These are phyloP conservation scores for Ectemnius lituratus DNA, from an alignment of 2,888 invertebrate genomes.

Conservation along the genomic window DNA sequence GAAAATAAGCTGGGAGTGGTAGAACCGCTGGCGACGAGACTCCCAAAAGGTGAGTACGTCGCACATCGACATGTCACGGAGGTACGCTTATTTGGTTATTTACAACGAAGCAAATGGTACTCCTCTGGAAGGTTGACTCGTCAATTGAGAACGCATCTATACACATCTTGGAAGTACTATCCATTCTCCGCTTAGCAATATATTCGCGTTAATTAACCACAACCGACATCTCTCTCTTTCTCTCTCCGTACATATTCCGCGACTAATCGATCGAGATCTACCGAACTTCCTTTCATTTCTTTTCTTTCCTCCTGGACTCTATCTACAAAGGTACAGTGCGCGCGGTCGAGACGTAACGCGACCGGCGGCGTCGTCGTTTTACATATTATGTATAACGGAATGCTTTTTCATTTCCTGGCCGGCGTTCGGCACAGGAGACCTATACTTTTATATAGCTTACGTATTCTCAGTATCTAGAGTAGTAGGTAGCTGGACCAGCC, in stretches of 20 bases:
- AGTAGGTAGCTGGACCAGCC: conserved; percentile 61
- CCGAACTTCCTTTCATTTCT: conserved; percentile 8
- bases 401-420: neutral
- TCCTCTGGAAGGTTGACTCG: conserved; percentile 1
- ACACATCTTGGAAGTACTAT: no score
- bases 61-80: conserved; percentile 5
- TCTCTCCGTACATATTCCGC: neutral
- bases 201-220: no score
- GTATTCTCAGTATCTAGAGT: conserved; percentile 43
- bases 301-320: conserved; percentile 10
- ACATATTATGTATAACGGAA: neutral
- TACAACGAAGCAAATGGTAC: conserved; percentile 44
- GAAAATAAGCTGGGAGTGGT: conserved; percentile 8
- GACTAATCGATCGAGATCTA: neutral
- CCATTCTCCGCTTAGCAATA: no score
- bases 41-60: neutral
- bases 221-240: no score
- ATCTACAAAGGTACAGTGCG: conserved; percentile 55
- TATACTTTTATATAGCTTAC: no score
- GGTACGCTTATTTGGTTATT: conserved; percentile 47
- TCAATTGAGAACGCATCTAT: no score
- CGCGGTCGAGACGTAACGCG: conserved; percentile 52
- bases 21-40: neutral
- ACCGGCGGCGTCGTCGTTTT: conserved; percentile 44
- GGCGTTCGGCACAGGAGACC: no score